Conservation (phyloP, 1,140 invertebrate species). For the Drosophila serrata region DNA sequence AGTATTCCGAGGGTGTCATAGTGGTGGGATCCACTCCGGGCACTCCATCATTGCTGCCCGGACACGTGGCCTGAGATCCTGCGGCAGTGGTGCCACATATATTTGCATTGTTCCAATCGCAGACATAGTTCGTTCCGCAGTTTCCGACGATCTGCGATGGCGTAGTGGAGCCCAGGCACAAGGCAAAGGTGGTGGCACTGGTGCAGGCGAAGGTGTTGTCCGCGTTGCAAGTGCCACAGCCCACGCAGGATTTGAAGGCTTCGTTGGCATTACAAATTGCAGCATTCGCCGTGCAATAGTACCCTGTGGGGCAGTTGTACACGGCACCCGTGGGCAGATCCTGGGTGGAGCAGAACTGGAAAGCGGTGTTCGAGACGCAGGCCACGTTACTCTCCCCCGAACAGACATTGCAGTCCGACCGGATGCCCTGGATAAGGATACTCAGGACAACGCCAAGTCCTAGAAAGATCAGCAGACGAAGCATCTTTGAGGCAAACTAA, state of each 20-base stretch:
- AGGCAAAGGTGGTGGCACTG: conserved; percentile 21
- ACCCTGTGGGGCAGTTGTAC: conserved; percentile 36
- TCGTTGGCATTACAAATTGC: conserved; percentile 18
- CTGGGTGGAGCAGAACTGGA: conserved; percentile 36
- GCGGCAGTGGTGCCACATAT: conserved; percentile 42
- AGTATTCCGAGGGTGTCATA: conserved; percentile 35
- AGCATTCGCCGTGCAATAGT: conserved; percentile 36
- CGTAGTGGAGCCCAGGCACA: conserved; percentile 43
- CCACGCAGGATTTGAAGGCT: conserved; percentile 21
- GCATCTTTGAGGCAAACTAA: conserved; percentile 50
- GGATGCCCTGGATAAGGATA: conserved; percentile 11
- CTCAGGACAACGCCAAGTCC: conserved; percentile 10
- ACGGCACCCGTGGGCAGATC: conserved; percentile 14
- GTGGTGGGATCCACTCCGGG: conserved; percentile 6
- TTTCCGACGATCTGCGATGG: conserved; percentile 10
- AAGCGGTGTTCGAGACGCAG: conserved; percentile 48
- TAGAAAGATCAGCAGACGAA: conserved; percentile 29
- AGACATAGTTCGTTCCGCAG: conserved; percentile 32
- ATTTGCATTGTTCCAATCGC: conserved; percentile 21
- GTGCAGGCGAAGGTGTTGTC: conserved; percentile 46
- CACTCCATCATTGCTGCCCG: not conserved
- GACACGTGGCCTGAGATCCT: conserved; percentile 32
- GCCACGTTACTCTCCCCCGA: conserved; percentile 14
- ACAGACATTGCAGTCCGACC: conserved; percentile 51
- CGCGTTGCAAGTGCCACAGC: conserved; percentile 38